Base-by-base conservation (phyloP, 64 coral and sea anemone genomes). In the Stylophora pistillata region DNA sequence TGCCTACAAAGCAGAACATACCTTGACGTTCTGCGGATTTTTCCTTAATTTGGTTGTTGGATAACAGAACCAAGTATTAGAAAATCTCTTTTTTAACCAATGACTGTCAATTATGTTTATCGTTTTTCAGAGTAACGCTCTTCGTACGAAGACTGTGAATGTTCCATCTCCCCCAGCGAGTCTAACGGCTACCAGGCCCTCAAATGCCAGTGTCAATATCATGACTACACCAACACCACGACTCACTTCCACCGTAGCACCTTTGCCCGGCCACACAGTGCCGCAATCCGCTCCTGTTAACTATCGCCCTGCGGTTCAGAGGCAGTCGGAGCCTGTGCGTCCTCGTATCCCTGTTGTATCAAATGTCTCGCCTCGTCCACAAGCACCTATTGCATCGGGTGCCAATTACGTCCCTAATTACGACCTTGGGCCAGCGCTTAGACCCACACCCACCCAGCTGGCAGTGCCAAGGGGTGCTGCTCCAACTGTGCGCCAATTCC, bases 221-320 rank as follows among this genome's bases (percentile, higher is more conserved):
- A 34, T 74, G 21, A 91, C 85, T 81, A 86, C 89, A 32, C 77
- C 85, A 54, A 88, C 91, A 59, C 57, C 82, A 41, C 86, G 87
- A 23, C 63, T 97, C 30, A 93, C 95, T 66, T 90, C 95, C 23
- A 97, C 76, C 18, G 74, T 86, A 66, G 68, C 85, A 89, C 80
- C 91, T 21, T 25, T 89, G 56, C 87, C 95, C 21, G 88, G 87
- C 14, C 88, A 89, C 20, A 86, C 94, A 12, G 56, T 89, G 15
- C 56, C 73, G 63, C 76, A 30, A 73, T 83, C 58, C 26, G 30
- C 20, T 55, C 57, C 75, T 25, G 55, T 58, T 33, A 84, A 61
- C 77, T 69, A 16, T 70, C 79, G 85, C 55, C 79, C 55, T 59
- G 74, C 29, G 47, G 0, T 11, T 23, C 73, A 77, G 17, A 41